These are phyloP conservation scores for Whitmania pigra DNA, from an alignment of 1,140 invertebrate species.

Conservation along the genomic window DNA sequence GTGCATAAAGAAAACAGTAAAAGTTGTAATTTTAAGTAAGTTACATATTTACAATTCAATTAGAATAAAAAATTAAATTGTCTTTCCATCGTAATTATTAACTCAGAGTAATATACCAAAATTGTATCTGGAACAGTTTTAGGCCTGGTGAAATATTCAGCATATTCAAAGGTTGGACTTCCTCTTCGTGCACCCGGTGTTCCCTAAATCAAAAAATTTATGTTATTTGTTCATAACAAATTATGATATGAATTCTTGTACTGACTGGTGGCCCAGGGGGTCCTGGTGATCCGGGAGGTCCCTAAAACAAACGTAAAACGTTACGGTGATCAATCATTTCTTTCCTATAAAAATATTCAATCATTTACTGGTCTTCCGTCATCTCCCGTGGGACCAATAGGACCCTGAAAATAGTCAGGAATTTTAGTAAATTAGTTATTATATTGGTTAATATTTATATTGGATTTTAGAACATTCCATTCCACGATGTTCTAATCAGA, in stretches of 20 bases:
- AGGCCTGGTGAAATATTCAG: slow-evolving; percentile 4
- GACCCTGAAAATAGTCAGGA: slow-evolving; percentile 30
- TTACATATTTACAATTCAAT: background rate
- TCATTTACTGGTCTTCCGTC: slow-evolving; percentile 33
- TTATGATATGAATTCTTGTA: background rate
- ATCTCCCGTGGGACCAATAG: slow-evolving; percentile 32
- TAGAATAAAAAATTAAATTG: background rate
- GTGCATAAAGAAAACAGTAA: background rate
- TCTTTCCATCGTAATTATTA: too few species aligned
- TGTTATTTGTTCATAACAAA: background rate
- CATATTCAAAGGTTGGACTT: slow-evolving; percentile 1
- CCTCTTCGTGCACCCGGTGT: slow-evolving; percentile 1
- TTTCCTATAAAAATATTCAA: background rate
- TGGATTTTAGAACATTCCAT: background rate
- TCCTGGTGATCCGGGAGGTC: slow-evolving; percentile 60
- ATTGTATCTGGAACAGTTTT: slow-evolving; percentile 15
- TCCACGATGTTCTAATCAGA: background rate
- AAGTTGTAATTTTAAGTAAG: too few species aligned
- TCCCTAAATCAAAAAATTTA: background rate
- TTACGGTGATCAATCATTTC: slow-evolving; percentile 11
- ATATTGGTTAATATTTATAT: background rate
- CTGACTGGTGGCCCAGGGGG: slow-evolving; percentile 67
- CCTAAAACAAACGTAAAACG: slow-evolving; percentile 31
- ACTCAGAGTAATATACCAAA: background rate
- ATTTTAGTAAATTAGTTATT: too few species aligned